Evolutionary conservation across 1,140 invertebrate genomes (phyloP), one percentile per base, ranked within the genome.

Genomic region (Zaprionus ornatus): DNA sequence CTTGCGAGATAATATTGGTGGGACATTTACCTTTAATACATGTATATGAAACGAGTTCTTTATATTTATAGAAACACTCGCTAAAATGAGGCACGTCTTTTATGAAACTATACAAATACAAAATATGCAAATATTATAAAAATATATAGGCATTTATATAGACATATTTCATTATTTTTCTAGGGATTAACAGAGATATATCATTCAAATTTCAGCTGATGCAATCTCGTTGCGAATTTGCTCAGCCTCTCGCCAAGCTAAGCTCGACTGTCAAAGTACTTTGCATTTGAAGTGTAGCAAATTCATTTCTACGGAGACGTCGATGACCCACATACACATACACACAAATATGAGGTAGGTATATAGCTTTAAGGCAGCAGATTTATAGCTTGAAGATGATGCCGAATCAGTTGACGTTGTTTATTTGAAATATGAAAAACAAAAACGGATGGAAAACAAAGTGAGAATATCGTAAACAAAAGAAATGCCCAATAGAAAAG

Each of bases 331-430:
- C 84, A 86, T 77, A 76, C 68, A 61, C 23, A 73, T 27, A 52
- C n/a, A 68, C 7, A 64, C 13, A 54, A 1, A 35, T 21, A 29
- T 15, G 37, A 10, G 29, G 9, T n/a, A 21, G 15, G 35, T 29
- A 13, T 27, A 19, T 32, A 67, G n/a, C 21, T 25, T 17, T 21
- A 60, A 42, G 60, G 27, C 48, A 10, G 29, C 35, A 21, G 29
- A 67, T 29, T 48, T 61, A 21, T 68, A 40, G 42, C 62, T 48
- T 74, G 50, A 40, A 61, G 50, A 66, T 70, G 69, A 60, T 48
- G 67, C 55, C 65, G 67, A 83, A 71, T 87, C 81, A 83, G 82
- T 73, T 80, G 82, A 86, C 72, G 72, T 86, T 86, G 84, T 88
- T 88, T 74, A 74, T 88, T 52, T 59, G 73, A 74, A 88, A 77